These are phyloP conservation scores for Schizotus pectinicornis DNA, from an alignment of 2,888 invertebrate genomes.

Conservation along the genomic window DNA sequence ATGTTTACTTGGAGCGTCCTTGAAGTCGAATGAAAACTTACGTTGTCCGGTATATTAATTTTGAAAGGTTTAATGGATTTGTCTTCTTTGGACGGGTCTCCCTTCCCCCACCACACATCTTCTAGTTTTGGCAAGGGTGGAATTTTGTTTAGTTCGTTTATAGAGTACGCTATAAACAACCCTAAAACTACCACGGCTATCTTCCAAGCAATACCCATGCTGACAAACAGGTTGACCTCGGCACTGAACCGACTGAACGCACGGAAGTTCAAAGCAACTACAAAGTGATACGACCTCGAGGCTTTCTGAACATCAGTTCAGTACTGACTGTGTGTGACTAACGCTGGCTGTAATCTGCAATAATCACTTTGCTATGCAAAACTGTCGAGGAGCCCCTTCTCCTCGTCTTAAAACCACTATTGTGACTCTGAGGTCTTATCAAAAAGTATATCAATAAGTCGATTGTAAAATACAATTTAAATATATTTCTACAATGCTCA, in stretches of 20 bases:
- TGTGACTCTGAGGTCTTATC: no score
- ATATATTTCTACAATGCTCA: no score
- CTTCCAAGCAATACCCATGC: slow-evolving; percentile 7
- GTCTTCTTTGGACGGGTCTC: slow-evolving; percentile 60
- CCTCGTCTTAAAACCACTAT: no score
- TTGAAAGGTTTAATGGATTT: slow-evolving; percentile 65
- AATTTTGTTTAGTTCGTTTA: slow-evolving; percentile 25
- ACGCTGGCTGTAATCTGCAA: no score
- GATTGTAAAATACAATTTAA: no score
- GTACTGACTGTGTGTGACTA: no score
- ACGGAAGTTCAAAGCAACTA: not conserved
- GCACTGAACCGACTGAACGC: not conserved
- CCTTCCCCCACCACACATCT: slow-evolving; percentile 68
- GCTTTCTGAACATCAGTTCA: no score
- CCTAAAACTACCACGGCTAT: not conserved
- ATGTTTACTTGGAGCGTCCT: no score
- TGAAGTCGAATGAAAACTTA: slow-evolving; percentile 47
- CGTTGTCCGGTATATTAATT: slow-evolving; percentile 67
- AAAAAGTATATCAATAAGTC: no score
- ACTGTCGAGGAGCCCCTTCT: no score
- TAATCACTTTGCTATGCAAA: no score
- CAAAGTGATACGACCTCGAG: no score
- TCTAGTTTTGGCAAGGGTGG: slow-evolving; percentile 44
- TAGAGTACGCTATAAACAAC: slow-evolving; percentile 14
- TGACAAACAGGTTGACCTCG: not conserved